A percentile compares a stretch with the other conserved stretches of the same genome.
These are phyloP conservation scores for Apamea epomidion DNA, from an alignment of 2,888 invertebrate genomes.

Conservation along the genomic window DNA sequence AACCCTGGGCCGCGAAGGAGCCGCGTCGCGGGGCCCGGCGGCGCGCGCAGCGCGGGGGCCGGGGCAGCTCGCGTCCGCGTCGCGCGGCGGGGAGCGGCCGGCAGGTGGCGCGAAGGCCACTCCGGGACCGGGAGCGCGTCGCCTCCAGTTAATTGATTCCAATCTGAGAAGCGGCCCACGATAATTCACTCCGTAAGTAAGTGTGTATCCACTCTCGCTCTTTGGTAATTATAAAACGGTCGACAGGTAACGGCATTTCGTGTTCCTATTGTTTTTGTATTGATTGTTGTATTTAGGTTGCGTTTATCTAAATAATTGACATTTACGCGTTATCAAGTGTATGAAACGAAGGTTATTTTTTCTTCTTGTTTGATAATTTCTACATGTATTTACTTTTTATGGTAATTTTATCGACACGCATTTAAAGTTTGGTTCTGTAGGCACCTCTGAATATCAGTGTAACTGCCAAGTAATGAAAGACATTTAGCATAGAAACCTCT, in stretches of 20 bases:
- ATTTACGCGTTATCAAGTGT: background rate
- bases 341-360: background rate
- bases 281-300: slow-evolving; percentile 29
- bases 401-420: background rate
- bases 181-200: slow-evolving; percentile 82
- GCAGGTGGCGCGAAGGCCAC: slow-evolving; percentile 88
- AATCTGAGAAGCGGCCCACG: slow-evolving; percentile 83
- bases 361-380: background rate
- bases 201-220: slow-evolving; percentile 77
- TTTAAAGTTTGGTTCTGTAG: background rate
- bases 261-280: slow-evolving; percentile 63
- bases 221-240: slow-evolving; percentile 74
- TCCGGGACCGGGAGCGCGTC: slow-evolving; percentile 81
- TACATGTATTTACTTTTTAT: background rate
- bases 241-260: slow-evolving; percentile 73
- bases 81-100: slow-evolving; percentile 67
- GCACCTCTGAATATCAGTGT: background rate
- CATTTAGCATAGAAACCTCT: background rate
- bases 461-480: background rate
- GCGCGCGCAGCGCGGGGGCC: slow-evolving; percentile 49
- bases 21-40: slow-evolving; percentile 59
- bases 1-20: slow-evolving; percentile 52
- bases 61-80: slow-evolving; percentile 45
- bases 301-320: slow-evolving; percentile 14
- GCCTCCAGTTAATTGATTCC: slow-evolving; percentile 88